Evolutionary conservation across 2,113 vertebrate genomes (phyloP).

Genomic region (Trinectes maculatus): DNA sequence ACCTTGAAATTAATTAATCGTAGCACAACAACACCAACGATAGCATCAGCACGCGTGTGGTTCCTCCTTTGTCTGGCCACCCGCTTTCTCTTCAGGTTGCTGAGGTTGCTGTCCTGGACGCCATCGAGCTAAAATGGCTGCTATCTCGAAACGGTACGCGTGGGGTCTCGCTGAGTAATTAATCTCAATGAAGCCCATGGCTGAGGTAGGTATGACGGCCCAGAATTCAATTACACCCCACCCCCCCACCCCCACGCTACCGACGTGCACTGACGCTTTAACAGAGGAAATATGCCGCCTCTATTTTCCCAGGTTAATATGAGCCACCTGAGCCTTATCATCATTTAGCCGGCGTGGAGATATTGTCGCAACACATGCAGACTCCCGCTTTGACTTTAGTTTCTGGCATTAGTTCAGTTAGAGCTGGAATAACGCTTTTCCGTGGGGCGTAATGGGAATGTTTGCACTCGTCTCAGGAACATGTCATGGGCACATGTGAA

Average conservation of each 20-base stretch:
- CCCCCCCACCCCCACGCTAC: slow-evolving; percentile 20
- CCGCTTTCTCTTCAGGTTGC: slow-evolving; percentile 70
- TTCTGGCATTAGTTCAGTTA: slow-evolving; percentile 56
- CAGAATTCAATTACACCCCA: slow-evolving; percentile 83
- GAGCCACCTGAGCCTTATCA: slow-evolving; percentile 95
- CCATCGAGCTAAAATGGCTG: slow-evolving; percentile 84
- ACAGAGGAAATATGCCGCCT: slow-evolving; percentile 54
- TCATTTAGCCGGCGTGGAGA: slow-evolving; percentile 72
- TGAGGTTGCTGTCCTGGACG: slow-evolving; percentile 81
- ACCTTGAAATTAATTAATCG: slow-evolving; percentile 85
- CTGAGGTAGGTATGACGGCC: slow-evolving; percentile 93
- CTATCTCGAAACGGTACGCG: slow-evolving; percentile 82
- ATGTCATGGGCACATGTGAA: slow-evolving; percentile 3
- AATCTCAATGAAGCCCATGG: slow-evolving; percentile 97
- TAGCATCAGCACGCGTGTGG: slow-evolving; percentile 70
- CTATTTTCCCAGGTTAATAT: slow-evolving; percentile 95
- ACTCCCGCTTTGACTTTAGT: slow-evolving; percentile 37
- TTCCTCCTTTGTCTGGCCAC: slow-evolving; percentile 72
- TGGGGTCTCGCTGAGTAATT: slow-evolving; percentile 91
- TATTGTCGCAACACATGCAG: slow-evolving; percentile 56
- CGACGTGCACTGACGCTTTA: slow-evolving; percentile 34
- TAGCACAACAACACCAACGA: slow-evolving; percentile 77
- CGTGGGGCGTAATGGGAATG: slow-evolving; percentile 18
- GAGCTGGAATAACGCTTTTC: slow-evolving; percentile 38
- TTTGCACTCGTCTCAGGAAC: slow-evolving; percentile 23